Evolutionary conservation across 2,797 vertebrate genomes (phyloP).

Genomic region (Halcyon smyrnensis): DNA sequence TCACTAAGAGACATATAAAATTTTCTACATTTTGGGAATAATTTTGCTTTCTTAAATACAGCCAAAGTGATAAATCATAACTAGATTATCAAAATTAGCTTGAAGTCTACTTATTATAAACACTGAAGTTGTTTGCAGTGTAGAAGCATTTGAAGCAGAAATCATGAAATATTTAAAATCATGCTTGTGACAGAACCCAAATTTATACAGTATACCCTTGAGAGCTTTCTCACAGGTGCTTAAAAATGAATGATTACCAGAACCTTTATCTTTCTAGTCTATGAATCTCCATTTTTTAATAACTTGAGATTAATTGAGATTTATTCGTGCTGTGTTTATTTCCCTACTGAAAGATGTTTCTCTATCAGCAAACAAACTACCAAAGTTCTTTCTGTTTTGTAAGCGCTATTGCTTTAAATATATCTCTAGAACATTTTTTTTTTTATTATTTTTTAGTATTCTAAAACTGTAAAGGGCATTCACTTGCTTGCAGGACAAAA

Average conservation of each 20-base stretch:
- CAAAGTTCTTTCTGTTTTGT: neutral
- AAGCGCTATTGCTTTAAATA: neutral
- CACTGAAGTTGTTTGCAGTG: neutral
- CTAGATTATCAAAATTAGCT: neutral
- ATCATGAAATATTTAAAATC: neutral
- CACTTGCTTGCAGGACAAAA: neutral
- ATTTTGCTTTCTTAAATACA: constrained; percentile 1
- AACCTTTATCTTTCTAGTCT: neutral
- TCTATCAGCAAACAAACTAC: neutral
- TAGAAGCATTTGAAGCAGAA: neutral
- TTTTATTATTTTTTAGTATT: neutral
- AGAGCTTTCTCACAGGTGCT: neutral
- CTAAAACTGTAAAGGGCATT: neutral
- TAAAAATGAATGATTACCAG: neutral
- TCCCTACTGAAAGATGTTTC: neutral
- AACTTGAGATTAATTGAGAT: neutral
- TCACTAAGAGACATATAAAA: neutral
- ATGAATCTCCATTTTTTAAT: neutral
- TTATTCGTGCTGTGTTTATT: neutral
- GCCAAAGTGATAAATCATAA: neutral
- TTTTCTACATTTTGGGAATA: neutral
- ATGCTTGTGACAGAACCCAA: neutral
- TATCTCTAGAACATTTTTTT: neutral
- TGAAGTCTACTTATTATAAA: neutral
- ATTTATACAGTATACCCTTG: neutral